These are phyloP conservation scores for Petrosia ficiformis DNA, from an alignment of 37 sponge, comb jelly and placozoan genomes.

Conservation along the genomic window DNA sequence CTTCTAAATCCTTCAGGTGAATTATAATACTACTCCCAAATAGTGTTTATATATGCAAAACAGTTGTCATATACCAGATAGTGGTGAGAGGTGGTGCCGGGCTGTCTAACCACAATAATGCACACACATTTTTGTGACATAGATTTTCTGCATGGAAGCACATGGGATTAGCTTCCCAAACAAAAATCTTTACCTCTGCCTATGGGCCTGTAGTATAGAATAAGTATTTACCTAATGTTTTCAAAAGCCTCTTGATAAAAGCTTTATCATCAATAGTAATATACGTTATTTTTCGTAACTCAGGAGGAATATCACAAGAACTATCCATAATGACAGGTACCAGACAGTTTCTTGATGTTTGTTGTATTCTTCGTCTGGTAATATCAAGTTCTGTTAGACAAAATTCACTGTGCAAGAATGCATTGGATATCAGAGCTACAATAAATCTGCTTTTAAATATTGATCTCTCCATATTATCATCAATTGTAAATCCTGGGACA, in stretches of 20 bases:
- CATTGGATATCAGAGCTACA: constrained; percentile 9
- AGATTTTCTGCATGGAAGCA: no score
- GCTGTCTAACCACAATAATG: no score
- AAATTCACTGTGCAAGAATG: constrained; percentile 12
- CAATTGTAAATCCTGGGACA: constrained; percentile 24
- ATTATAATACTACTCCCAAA: no score
- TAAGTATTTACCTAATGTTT: not conserved
- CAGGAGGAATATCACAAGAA: no score
- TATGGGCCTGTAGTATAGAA: no score
- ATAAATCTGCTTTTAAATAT: constrained; percentile 8
- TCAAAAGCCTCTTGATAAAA: not conserved
- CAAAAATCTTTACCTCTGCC: no score
- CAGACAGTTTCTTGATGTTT: not conserved
- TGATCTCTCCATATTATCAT: constrained; percentile 12
- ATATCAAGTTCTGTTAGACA: constrained; percentile 23
- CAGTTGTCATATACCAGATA: no score
- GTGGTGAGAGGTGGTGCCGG: no score
- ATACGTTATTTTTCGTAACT: not conserved
- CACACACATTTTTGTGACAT: no score
- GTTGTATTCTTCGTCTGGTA: not conserved
- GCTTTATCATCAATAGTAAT: not conserved
- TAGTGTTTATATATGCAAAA: no score
- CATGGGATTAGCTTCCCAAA: no score
- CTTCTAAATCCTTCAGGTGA: no score
- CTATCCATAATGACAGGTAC: not conserved